These are phyloP conservation scores for Sorex araneus DNA, from an alignment of 2,113 vertebrate genomes.

Conservation along the genomic window DNA sequence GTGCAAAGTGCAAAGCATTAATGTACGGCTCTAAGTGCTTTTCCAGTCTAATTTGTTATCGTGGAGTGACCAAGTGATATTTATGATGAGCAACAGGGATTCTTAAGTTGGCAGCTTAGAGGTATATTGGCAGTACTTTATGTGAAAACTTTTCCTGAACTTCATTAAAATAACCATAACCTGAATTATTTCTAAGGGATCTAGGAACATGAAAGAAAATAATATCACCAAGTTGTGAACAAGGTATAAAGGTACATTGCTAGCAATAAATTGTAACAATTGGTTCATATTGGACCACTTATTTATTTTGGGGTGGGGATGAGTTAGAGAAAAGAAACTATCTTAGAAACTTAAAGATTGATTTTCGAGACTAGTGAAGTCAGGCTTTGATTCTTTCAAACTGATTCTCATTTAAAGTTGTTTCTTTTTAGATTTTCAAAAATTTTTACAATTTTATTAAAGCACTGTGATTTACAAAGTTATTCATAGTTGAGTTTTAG, in stretches of 20 bases:
- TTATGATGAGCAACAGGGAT: slow-evolving; percentile 69
- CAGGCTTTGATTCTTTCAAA: slow-evolving; percentile 46
- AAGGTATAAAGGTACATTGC: slow-evolving; percentile 43
- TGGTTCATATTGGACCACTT: slow-evolving; percentile 37
- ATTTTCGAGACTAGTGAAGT: slow-evolving; percentile 55
- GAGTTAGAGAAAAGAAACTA: slow-evolving; percentile 23
- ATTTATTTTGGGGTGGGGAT: neutral
- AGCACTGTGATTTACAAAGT: no score
- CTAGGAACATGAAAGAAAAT: slow-evolving; percentile 56
- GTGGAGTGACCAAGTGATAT: slow-evolving; percentile 69
- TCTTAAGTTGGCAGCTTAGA: slow-evolving; percentile 53
- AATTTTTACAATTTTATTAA: no score
- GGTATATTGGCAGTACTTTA: slow-evolving; percentile 56
- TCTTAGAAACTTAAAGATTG: slow-evolving; percentile 40
- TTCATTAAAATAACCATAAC: slow-evolving; percentile 67
- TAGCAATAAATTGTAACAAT: neutral
- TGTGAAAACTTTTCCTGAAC: slow-evolving; percentile 58
- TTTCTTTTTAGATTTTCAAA: no score
- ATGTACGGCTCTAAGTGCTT: slow-evolving; percentile 62
- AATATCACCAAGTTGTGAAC: slow-evolving; percentile 40
- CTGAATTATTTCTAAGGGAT: slow-evolving; percentile 39
- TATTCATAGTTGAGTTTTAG: no score
- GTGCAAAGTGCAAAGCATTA: slow-evolving; percentile 62
- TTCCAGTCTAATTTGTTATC: slow-evolving; percentile 73
- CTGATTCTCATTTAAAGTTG: neutral